These are phyloP conservation scores for Cybosia mesomella DNA, from an alignment of 2,888 invertebrate species.

Conservation along the genomic window DNA sequence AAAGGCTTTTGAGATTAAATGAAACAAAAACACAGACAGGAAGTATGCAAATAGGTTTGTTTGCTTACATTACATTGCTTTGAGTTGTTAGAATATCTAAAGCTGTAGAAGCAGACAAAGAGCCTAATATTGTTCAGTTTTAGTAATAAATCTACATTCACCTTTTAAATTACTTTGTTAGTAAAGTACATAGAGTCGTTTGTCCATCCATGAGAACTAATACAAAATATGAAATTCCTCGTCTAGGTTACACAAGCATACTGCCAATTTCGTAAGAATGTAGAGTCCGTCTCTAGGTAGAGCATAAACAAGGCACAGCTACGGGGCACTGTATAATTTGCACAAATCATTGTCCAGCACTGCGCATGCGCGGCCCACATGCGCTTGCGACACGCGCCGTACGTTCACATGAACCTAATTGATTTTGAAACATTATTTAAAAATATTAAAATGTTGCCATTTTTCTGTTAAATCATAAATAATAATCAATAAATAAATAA, in stretches of 20 bases:
- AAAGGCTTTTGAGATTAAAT: conserved; percentile 16
- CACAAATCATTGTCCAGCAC: conserved; percentile 69
- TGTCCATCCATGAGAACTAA: conserved; percentile 11
- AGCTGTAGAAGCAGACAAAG: not conserved
- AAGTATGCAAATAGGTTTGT: conserved; percentile 14
- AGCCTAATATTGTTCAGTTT: not conserved
- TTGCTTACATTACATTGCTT: conserved; percentile 2
- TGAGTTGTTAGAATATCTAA: conserved; percentile 5
- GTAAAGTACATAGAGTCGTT: conserved; percentile 1
- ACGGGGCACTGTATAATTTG: conserved; percentile 60
- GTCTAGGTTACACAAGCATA: conserved; percentile 27
- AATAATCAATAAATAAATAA: no score
- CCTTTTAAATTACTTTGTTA: conserved; percentile 8
- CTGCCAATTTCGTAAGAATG: conserved; percentile 46
- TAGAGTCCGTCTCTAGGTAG: conserved; percentile 26
- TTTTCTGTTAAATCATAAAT: no score
- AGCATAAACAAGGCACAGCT: conserved; percentile 37
- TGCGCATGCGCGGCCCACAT: conserved; percentile 30
- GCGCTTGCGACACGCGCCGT: conserved; percentile 18
- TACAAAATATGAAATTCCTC: conserved; percentile 26
- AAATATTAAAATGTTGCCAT: not conserved
- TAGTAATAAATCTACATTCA: not conserved
- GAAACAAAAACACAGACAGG: conserved; percentile 15
- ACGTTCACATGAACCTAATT: not conserved
- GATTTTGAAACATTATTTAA: not conserved